These are phyloP conservation scores for Istiophorus platypterus DNA, from an alignment of 2,113 vertebrate genomes.

Conservation along the genomic window DNA sequence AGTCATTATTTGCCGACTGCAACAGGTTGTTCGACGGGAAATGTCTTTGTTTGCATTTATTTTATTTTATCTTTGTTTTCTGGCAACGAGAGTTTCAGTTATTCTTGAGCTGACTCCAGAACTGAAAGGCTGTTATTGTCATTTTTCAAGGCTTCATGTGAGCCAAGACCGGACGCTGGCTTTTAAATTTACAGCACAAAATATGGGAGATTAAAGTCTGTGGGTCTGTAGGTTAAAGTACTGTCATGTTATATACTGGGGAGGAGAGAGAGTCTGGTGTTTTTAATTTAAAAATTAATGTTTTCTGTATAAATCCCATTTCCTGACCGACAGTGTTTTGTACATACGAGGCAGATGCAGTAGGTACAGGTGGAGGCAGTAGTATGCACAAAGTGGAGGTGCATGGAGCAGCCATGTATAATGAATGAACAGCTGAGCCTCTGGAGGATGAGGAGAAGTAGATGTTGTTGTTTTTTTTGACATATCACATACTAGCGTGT, in stretches of 20 bases:
- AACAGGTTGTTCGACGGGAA: neutral
- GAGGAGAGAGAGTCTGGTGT: too few relatives aligned
- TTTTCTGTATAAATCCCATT: neutral
- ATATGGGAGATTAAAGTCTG: neutral
- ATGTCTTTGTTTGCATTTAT: neutral
- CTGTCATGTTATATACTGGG: neutral
- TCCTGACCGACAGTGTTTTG: conserved; percentile 6
- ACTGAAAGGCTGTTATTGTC: neutral
- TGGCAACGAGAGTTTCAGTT: neutral
- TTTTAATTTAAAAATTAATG: neutral
- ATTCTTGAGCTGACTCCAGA: neutral
- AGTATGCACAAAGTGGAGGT: conserved; percentile 50
- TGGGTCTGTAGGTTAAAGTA: neutral
- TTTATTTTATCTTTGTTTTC: neutral
- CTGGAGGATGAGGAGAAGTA: conserved; percentile 50
- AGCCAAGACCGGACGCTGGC: neutral
- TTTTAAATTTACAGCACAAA: neutral
- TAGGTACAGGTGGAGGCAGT: conserved; percentile 21
- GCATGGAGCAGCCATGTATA: conserved; percentile 63
- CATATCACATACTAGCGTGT: conserved; percentile 62
- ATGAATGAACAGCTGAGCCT: conserved; percentile 72
- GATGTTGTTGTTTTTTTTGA: conserved; percentile 44
- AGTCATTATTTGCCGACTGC: neutral
- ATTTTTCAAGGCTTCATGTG: neutral
- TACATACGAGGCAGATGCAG: conserved; percentile 2